phyloP scores from a whole-genome alignment of 2,797 vertebrate genomes.

The Tokudaia muenninki region DNA sequence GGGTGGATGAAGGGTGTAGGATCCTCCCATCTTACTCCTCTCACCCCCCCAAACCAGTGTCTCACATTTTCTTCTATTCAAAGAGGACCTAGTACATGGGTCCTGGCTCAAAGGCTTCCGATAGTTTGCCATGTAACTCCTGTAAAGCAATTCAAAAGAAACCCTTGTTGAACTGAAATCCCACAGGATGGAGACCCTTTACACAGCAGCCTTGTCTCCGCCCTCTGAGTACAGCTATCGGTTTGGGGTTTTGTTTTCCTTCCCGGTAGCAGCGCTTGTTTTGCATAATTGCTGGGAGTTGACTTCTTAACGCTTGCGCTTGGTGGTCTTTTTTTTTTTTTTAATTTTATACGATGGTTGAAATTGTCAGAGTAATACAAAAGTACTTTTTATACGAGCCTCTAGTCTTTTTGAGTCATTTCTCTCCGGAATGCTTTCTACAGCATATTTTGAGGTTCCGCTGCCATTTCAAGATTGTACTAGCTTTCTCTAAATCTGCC shows the following conservation, averaged over 20 bases:
- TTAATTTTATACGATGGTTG: neutral
- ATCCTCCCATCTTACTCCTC: rapidly evolving
- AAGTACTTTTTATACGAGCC: neutral
- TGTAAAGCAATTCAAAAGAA: neutral
- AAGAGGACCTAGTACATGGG: neutral
- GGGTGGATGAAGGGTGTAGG: neutral
- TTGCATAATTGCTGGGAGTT: neutral
- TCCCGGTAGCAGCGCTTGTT: neutral
- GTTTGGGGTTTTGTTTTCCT: too few species aligned
- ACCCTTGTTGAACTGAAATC: neutral
- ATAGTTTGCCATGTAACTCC: neutral
- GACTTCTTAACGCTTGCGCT: neutral
- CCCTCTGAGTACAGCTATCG: neutral
- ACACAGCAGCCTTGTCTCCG: rapidly evolving
- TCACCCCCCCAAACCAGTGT: neutral
- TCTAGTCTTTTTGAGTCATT: neutral
- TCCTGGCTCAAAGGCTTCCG: neutral
- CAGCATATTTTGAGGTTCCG: neutral
- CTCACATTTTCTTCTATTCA: neutral
- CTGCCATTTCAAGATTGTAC: neutral
- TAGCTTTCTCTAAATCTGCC: neutral
- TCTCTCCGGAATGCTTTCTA: neutral
- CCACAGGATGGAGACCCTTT: neutral
- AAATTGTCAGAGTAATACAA: neutral
- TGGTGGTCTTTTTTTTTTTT: neutral